phyloP scores from a whole-genome alignment of 2,113 vertebrate genomes.

The Atrichornis clamosus region DNA sequence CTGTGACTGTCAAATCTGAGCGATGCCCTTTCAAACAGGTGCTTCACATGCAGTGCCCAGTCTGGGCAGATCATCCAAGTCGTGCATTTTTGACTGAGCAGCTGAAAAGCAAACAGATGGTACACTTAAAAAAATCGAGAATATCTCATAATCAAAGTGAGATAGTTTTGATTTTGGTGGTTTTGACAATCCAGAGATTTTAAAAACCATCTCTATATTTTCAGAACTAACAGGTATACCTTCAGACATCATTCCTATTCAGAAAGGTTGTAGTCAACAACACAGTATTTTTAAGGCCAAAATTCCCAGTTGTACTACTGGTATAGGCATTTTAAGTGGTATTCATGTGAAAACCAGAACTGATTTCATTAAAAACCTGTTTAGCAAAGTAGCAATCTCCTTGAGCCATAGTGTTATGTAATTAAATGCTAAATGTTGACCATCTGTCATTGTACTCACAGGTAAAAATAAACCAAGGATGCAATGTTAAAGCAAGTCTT shows the following conservation, averaged over 20 bases:
- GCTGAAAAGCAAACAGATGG: not conserved
- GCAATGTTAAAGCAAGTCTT: not conserved
- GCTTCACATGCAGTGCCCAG: not conserved
- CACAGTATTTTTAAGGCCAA: not conserved
- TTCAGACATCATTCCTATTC: not conserved
- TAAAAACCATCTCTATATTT: not conserved
- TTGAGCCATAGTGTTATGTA: conserved; percentile 29
- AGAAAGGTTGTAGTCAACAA: not conserved
- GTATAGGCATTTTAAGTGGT: not conserved
- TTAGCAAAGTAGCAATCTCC: conserved; percentile 25
- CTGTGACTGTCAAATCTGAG: not conserved
- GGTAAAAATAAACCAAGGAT: conserved; percentile 17
- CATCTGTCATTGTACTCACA: conserved; percentile 40
- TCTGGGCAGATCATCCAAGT: not conserved
- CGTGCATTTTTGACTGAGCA: not conserved
- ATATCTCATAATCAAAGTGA: not conserved
- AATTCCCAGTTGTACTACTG: not conserved
- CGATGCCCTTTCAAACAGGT: not conserved
- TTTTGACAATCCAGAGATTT: not conserved
- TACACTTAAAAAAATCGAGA: not conserved
- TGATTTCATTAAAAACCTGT: conserved; percentile 11
- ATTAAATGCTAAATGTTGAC: conserved; percentile 54
- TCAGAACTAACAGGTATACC: not conserved
- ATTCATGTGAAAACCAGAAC: conserved; percentile 43
- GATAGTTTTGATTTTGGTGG: not conserved